Evolutionary conservation across 1,140 invertebrate species (phyloP), one percentile per base, ranked within the genome.

Genomic region (Mamestra configurata): DNA sequence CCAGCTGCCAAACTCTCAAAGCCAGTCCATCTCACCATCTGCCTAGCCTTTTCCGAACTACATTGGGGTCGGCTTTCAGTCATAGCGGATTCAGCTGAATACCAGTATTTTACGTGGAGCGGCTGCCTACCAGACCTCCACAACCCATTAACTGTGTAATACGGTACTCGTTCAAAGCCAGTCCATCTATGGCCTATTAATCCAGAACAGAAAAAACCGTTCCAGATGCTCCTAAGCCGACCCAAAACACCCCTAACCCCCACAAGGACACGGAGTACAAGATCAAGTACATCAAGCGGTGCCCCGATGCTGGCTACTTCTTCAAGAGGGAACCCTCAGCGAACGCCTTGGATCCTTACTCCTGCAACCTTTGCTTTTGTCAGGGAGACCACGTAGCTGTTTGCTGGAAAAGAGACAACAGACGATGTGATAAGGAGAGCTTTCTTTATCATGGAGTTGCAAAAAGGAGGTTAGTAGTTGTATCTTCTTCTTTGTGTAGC

Each of bases 311-410:
- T 5, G 91, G 92, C 0, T 92, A 89, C 68, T 90, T 84, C 66
- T 89, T 93, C 71, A 77, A 81, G 20, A 73, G 82, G 0, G 88
- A 87, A 1, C 11, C 46, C 1, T 51, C 51, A 0, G 77, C 18
- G 0, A 89, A 90, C 40, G 46, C 77, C 4, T 15, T 89, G 24
- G 78, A 78, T 0, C 72, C 83, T 2, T 79, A 75, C 0, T 7
- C 79, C 1, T 94, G 92, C 68, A 75, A 84, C 27, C 85, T 93
- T 6, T 94, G 92, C 79, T 93, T 93, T 83, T 94, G 92, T 40
- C 88, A 88, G 24, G 66, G 81, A 15, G 71, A 88, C 22, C 70
- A 71, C 13, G 82, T 76, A 0, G 88, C 91, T 13, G 73, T 89
- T 7, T 94, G 92, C 55, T 92, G 91, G 89, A 51, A 51, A 7